Evolutionary conservation across 2,888 invertebrate species (phyloP).

Genomic region (Acrocera orbiculus): DNA sequence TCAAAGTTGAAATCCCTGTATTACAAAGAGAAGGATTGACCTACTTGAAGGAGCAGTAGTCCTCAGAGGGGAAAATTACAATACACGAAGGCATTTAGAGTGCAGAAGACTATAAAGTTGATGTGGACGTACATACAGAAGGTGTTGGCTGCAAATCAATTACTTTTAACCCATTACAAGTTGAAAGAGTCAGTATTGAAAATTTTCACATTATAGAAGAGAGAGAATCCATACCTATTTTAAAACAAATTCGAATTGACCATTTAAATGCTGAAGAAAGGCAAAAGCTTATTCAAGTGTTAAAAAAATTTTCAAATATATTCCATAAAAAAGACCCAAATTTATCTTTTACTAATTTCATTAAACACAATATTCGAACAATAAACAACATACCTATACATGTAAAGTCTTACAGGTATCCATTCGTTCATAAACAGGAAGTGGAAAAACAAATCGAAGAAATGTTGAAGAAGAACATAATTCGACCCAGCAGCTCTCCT

Average conservation of each 20-base stretch:
- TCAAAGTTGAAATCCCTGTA: not conserved
- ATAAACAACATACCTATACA: not conserved
- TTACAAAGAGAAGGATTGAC: not conserved
- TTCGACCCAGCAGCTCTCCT: too few species aligned
- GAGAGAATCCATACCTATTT: too few species aligned
- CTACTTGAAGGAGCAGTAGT: not conserved
- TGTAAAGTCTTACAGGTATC: not conserved
- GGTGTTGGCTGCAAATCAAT: not conserved
- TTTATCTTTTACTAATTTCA: not conserved
- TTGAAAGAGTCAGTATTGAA: not conserved
- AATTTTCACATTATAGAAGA: too few species aligned
- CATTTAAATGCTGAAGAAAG: too few species aligned
- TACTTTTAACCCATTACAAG: not conserved
- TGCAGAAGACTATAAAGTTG: not conserved
- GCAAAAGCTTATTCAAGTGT: too few species aligned
- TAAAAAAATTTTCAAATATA: too few species aligned
- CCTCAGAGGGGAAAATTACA: not conserved
- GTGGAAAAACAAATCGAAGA: too few species aligned
- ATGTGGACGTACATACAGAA: not conserved
- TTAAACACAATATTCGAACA: not conserved
- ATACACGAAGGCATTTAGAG: slow-evolving; percentile 4
- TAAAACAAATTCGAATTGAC: too few species aligned
- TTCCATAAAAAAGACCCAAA: too few species aligned
- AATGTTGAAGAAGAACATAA: too few species aligned
- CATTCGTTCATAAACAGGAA: not conserved